phyloP scores from a whole-genome alignment of 2,888 invertebrate genomes.

The Phytoseiulus persimilis region DNA sequence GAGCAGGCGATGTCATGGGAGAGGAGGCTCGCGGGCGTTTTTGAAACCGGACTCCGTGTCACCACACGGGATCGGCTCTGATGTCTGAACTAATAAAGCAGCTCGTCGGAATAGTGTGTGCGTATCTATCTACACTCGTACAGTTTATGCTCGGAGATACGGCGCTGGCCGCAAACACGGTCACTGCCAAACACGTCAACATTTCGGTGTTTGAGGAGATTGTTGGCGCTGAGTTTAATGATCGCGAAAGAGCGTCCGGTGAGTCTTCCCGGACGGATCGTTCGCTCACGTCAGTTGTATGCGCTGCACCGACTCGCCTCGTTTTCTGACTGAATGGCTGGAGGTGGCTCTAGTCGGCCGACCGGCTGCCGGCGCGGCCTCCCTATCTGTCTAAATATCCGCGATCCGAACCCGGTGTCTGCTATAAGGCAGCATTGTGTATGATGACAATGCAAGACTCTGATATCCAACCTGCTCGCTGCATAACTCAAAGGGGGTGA shows the following conservation, averaged over 20 bases:
- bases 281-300: no score
- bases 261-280: neutral
- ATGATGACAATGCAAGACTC: neutral
- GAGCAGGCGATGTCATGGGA: neutral
- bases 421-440: neutral
- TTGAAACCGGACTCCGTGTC: constrained; percentile 5
- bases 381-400: neutral
- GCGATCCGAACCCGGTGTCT: neutral
- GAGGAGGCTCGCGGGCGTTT: neutral
- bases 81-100: neutral
- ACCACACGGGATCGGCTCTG: neutral
- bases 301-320: neutral
- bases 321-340: neutral
- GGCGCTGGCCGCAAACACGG: neutral
- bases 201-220: neutral
- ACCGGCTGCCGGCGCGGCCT: neutral
- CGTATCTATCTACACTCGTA: neutral
- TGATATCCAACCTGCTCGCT: neutral
- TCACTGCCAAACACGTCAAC: neutral
- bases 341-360: neutral
- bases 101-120: neutral
- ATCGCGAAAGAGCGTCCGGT: neutral
- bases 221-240: neutral
- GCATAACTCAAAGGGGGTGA: neutral
- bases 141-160: neutral